phyloP scores from a whole-genome alignment of 2,797 vertebrate species.

The Odontamblyopus rebecca region DNA sequence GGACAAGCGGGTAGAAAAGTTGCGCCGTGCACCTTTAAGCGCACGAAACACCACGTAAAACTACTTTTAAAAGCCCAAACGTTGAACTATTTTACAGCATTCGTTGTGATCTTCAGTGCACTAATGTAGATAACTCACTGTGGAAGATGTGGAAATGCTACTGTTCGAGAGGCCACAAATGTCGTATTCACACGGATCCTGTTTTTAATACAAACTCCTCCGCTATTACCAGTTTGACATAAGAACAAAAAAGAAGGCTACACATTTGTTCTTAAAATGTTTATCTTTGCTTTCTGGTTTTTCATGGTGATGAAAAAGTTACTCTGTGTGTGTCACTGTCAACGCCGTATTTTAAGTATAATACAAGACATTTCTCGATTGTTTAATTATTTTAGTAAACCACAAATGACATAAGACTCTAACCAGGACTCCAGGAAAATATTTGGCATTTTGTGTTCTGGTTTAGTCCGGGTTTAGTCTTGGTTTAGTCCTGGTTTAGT shows the following conservation, averaged over 20 bases:
- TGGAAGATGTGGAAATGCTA: constrained; percentile 14
- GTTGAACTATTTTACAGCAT: background rate
- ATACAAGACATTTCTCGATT: too few species aligned
- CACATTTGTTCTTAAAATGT: background rate
- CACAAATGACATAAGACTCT: background rate
- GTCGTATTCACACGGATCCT: constrained; percentile 17
- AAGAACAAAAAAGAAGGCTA: background rate
- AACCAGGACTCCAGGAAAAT: background rate
- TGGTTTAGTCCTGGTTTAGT: too few species aligned
- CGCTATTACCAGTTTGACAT: background rate
- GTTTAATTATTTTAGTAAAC: background rate
- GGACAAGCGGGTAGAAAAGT: too few species aligned
- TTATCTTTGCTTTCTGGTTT: background rate
- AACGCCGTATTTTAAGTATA: too few species aligned
- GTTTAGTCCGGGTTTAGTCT: background rate
- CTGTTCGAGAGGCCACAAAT: constrained; percentile 33
- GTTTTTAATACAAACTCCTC: background rate
- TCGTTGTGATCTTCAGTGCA: constrained; percentile 4
- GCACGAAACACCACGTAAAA: background rate
- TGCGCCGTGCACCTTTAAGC: too few species aligned
- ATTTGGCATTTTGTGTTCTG: background rate
- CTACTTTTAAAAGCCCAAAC: background rate
- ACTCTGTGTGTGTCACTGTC: too few species aligned
- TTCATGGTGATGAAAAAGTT: background rate
- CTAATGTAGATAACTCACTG: background rate